These are phyloP conservation scores for Aegithalos caudatus DNA, from an alignment of 2,113 vertebrate genomes.

Conservation along the genomic window DNA sequence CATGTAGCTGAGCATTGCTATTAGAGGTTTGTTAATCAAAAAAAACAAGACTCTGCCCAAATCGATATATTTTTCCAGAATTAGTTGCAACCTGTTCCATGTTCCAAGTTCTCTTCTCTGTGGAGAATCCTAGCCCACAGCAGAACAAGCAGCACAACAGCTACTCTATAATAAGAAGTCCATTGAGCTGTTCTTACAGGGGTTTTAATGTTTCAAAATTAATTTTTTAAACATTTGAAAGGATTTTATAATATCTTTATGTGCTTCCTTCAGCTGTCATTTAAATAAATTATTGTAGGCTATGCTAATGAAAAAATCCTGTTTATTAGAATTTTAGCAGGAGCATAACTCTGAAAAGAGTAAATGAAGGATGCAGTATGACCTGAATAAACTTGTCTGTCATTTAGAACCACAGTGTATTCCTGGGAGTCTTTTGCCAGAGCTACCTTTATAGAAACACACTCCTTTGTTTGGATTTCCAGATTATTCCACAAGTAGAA, in stretches of 20 bases:
- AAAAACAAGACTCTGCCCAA: background rate
- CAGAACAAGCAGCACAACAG: background rate
- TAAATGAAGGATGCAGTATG: background rate
- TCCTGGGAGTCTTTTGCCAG: background rate
- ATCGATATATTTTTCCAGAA: background rate
- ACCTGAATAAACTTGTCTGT: background rate
- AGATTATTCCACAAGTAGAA: background rate
- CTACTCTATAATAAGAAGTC: background rate
- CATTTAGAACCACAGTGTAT: background rate
- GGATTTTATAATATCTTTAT: background rate
- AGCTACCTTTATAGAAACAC: fast-evolving
- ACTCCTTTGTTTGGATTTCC: background rate
- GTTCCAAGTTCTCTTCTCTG: background rate
- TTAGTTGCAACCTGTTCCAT: background rate
- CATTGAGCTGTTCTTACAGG: background rate
- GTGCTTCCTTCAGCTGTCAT: background rate
- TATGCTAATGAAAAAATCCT: background rate
- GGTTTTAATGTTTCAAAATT: background rate
- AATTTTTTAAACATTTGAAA: background rate
- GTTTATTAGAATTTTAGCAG: background rate
- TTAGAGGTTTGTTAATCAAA: background rate
- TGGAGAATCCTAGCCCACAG: background rate
- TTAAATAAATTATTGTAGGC: background rate
- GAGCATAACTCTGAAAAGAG: background rate
- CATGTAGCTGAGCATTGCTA: background rate